phyloP scores from a whole-genome alignment of 2,888 invertebrate genomes.

The Calameuta idolon region DNA sequence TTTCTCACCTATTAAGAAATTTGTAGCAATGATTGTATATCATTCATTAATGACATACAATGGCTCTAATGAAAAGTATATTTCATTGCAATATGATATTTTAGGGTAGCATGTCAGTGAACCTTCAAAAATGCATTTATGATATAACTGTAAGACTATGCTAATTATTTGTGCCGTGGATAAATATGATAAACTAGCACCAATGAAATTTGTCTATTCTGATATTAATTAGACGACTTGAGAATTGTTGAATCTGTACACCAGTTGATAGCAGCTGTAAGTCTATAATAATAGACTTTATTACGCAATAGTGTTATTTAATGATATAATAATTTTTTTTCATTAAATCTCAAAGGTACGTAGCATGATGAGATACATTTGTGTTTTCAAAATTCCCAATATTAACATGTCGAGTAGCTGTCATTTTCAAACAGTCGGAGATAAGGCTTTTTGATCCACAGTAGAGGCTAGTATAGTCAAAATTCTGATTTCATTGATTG shows the following conservation, averaged over 20 bases:
- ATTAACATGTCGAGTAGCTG: too few species aligned
- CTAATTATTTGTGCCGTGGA: neutral
- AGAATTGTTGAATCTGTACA: neutral
- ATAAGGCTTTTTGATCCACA: too few species aligned
- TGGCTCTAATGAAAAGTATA: neutral
- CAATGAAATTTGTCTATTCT: too few species aligned
- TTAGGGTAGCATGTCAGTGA: neutral
- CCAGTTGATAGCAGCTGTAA: neutral
- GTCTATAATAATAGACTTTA: neutral
- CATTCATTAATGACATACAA: neutral
- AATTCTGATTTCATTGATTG: neutral
- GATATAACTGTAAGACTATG: neutral
- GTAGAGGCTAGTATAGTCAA: neutral
- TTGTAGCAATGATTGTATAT: neutral
- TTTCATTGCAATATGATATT: neutral
- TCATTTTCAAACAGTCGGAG: too few species aligned
- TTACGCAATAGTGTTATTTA: neutral
- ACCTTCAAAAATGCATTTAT: neutral
- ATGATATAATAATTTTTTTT: neutral
- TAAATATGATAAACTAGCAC: too few species aligned
- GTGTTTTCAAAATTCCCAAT: too few species aligned
- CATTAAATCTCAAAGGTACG: too few species aligned
- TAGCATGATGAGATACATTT: too few species aligned
- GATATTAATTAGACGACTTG: neutral
- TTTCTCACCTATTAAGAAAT: conserved; percentile 74